Conservation (phyloP, 1,140 invertebrate genomes). For the Adoxophyes honmai region DNA sequence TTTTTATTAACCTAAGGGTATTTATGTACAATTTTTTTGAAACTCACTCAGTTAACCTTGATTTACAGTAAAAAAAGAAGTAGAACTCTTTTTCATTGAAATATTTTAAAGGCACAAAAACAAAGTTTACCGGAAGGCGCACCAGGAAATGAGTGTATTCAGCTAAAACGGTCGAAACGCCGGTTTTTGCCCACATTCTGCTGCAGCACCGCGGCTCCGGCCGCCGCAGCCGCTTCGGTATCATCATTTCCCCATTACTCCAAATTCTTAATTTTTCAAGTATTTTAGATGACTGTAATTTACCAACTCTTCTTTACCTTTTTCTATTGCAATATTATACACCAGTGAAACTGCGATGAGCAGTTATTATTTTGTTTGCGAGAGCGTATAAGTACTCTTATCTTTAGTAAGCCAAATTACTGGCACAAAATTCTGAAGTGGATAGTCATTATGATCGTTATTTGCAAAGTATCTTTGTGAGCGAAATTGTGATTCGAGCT, state of each 20-base stretch:
- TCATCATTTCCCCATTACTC: conserved; percentile 19
- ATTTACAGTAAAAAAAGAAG: no score
- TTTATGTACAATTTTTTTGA: no score
- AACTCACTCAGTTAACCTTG: no score
- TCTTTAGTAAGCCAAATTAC: neutral
- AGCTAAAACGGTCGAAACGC: conserved; percentile 28
- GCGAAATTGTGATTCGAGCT: conserved; percentile 1
- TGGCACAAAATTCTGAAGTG: neutral
- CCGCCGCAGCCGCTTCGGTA: conserved; percentile 12
- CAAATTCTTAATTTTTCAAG: neutral
- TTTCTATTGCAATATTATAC: neutral
- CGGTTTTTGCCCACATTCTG: conserved; percentile 50
- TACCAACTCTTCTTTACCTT: conserved; percentile 2
- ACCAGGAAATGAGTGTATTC: conserved; percentile 44
- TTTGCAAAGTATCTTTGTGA: conserved; percentile 3
- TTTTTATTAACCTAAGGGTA: no score
- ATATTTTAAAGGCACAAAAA: neutral
- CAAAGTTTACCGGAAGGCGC: conserved; percentile 36
- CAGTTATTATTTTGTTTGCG: neutral
- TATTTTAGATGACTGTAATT: conserved; percentile 14
- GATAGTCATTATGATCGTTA: conserved; percentile 5
- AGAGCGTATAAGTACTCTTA: neutral
- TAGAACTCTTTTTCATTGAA: neutral
- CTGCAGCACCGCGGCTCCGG: conserved; percentile 8
- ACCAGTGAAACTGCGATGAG: neutral